These are phyloP conservation scores for Dicyrtomina minuta DNA, from an alignment of 2,888 invertebrate genomes.

Conservation along the genomic window DNA sequence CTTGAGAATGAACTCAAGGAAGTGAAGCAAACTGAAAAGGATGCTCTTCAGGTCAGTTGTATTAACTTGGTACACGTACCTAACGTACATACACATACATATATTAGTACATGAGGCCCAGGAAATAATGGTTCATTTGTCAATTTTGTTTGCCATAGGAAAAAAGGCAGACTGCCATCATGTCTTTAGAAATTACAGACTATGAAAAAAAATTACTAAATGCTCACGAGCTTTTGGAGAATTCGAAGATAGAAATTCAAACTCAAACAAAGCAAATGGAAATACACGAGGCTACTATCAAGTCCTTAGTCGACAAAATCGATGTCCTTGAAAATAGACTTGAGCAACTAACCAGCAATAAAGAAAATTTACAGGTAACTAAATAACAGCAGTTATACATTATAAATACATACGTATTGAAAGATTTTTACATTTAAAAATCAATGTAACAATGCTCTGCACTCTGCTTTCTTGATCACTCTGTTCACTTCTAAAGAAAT, in stretches of 20 bases:
- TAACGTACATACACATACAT: no score
- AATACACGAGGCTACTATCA: conserved; percentile 35
- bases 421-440: not conserved
- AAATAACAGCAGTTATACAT: not conserved
- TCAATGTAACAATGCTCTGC: no score
- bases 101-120: no score
- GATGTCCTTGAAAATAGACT: conserved; percentile 28
- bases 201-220: conserved; percentile 52
- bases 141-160: no score
- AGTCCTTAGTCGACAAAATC: conserved; percentile 39
- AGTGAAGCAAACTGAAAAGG: conserved; percentile 42
- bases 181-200: conserved; percentile 50
- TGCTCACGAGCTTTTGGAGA: conserved; percentile 44
- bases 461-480: no score
- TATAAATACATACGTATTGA: no score
- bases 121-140: no score
- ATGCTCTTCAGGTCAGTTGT: conserved; percentile 36
- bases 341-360: conserved; percentile 39
- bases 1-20: conserved; percentile 50
- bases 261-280: conserved; percentile 24
- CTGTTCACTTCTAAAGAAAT: no score
- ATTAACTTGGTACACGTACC: not conserved
- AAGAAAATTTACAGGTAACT: conserved; percentile 47
- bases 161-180: conserved; percentile 48
- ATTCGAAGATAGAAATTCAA: conserved; percentile 42